Conservation (phyloP, 2,113 vertebrate species). For the Illadopsis cleaveri region DNA sequence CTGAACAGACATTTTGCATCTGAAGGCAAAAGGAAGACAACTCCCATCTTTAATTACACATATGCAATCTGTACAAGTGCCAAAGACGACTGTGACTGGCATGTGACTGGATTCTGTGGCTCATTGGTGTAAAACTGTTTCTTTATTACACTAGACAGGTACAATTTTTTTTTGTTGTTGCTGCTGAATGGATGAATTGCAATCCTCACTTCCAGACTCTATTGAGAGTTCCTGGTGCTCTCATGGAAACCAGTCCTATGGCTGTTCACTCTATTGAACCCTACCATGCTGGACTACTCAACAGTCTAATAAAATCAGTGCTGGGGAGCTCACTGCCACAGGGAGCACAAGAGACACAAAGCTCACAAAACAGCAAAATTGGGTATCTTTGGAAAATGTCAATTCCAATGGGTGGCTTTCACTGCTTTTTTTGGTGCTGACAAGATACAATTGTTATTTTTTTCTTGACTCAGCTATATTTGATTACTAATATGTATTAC, state of each 20-base stretch:
- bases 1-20: not conserved
- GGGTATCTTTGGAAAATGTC: not conserved
- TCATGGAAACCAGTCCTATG: not conserved
- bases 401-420: not conserved
- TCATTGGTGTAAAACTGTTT: not conserved
- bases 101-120: not conserved
- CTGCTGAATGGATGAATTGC: not conserved
- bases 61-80: not conserved
- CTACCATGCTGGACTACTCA: not conserved
- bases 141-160: not conserved
- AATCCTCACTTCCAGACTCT: not conserved
- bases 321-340: not conserved
- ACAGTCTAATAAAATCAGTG: not conserved
- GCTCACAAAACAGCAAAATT: not conserved
- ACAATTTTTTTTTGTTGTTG: not conserved
- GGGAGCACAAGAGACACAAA: not conserved
- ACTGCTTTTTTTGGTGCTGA: not conserved
- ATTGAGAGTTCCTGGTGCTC: not conserved
- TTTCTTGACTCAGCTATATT: not conserved
- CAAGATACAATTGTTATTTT: not conserved
- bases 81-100: not conserved
- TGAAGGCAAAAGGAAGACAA: slow-evolving; percentile 2
- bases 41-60: not conserved
- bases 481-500: not conserved
- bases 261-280: not conserved